Conservation (phyloP, 2,888 invertebrate species). For the Pyrrhia umbra region DNA sequence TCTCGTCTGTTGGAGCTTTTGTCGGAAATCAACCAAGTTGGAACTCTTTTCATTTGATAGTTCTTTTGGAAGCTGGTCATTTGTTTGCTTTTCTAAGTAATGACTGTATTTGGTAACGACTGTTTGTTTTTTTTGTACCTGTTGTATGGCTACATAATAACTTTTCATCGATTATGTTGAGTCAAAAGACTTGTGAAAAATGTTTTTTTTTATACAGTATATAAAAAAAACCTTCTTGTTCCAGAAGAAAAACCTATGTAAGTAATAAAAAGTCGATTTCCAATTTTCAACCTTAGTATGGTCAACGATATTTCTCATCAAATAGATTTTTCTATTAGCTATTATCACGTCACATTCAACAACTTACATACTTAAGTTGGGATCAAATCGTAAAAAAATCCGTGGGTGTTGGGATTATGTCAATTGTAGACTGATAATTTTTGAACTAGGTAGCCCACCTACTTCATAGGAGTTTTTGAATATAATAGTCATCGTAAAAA, state of each 20-base stretch:
- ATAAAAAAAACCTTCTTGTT: too few species aligned
- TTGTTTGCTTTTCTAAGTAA: slow-evolving; percentile 59
- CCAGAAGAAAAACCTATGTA: too few species aligned
- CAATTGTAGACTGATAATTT: slow-evolving; percentile 63
- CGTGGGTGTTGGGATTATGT: slow-evolving; percentile 63
- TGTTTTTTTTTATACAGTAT: too few species aligned
- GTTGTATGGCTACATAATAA: slow-evolving; percentile 11
- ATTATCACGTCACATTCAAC: slow-evolving; percentile 52
- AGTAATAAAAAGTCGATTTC: not conserved
- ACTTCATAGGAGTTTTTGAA: slow-evolving; percentile 45
- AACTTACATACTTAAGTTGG: slow-evolving; percentile 52
- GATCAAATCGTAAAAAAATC: slow-evolving; percentile 55
- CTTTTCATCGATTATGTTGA: not conserved
- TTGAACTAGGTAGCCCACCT: slow-evolving; percentile 58
- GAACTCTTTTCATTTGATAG: slow-evolving; percentile 60
- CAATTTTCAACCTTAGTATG: not conserved
- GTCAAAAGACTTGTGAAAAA: not conserved
- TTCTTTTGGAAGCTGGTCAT: slow-evolving; percentile 44
- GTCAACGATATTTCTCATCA: slow-evolving; percentile 42
- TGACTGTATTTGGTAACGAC: slow-evolving; percentile 45
- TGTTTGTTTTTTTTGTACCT: slow-evolving; percentile 29
- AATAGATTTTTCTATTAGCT: slow-evolving; percentile 45
- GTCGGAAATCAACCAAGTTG: slow-evolving; percentile 76
- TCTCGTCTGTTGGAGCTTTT: slow-evolving; percentile 75
- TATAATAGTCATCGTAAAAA: slow-evolving; percentile 55